Evolutionary conservation across 53 echinoderm and acorn worm genomes (phyloP), one percentile per base, ranked within the genome.

Genomic region (Echinometra lucunter): DNA sequence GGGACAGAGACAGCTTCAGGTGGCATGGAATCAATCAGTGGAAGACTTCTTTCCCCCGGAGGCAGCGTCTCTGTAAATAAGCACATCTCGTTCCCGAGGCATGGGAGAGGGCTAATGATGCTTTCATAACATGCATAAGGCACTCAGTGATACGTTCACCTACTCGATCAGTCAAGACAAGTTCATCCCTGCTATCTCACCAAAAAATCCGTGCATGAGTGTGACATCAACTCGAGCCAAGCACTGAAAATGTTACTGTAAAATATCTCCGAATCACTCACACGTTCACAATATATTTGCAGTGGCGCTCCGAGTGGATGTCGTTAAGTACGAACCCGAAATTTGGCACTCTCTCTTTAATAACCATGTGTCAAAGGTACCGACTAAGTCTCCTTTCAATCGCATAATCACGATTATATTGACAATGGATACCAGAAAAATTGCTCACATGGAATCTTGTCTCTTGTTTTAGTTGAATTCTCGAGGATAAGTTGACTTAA

Each of bases 1-100:
- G 85, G 53, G 85, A 85, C 85, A 49, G 85, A 45, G 49, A 8
- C 44, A 37, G 85, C 85, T 85, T 85, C 85, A 85, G 85, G 85
- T 85, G 28, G 85, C 85, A 85, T 12, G n/a, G 85, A 85, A 85
- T 85, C 85, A 85, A 85, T 85, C 85, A 85, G 85, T 28, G 85
- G 30, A 85, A 30, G 27, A 28, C 85, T 49, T 30, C 49, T n/a
- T 47, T 85, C 27, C 30, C 53, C 85, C 85, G 28, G 85, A 85
- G 85, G 85, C 45, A 85, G 85, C 49, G 85, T n/a, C 85, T 85
- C 85, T 85, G 85, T 85, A 85, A 85, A 85, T 85, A 85, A 85
- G 85, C 49, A 49, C 85, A 85, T 85, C 85, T 49, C 49, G 85
- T 85, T 28, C n/a, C 82, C 27, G 49, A 28, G 47, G 47, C 45